Base-by-base conservation (phyloP, 2,888 invertebrate genomes). In the Cosmia trapezina region DNA sequence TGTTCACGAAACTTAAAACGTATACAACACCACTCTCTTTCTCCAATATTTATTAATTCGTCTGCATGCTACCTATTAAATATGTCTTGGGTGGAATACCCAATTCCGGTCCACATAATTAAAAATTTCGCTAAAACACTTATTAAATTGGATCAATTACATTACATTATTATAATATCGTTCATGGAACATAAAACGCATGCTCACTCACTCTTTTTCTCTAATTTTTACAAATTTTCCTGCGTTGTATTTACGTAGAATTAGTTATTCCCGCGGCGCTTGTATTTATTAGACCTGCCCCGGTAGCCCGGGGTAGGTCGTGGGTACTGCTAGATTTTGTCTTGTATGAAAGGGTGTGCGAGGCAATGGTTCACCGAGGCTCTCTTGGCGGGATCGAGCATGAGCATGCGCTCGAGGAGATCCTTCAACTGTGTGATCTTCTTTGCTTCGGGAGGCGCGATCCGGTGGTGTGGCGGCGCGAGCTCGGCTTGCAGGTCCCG, bases 361-460 rank as follows among this genome's bases (percentile, higher is more conserved):
- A 99, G 96, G 54, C 99, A 99, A 91, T 99, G 98, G 94, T 99
- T 99, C 83, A 99, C 97, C n/a, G 99, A 98, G 85, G 99, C 98
- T 72, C 99, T 97, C 94, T 99, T 99, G 51, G 98, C 97, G 0
- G 99, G 98, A 95, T 99, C 99, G 68, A 99, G 96, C 96, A 98
- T 98, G 81, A 99, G 97, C 89, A 99, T 98, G 81, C 98, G 98
- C 89, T 99, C 99, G 65, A 99, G 95, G 41, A 99, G 96, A 93
- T 99, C 99, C 91, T 98, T 98, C 51, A 99, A 96, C 91, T 99
- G 99, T 12, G 97, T 97, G 59, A 99, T 98, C 95, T 99, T 99
- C 81, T 98, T 97, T 81, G 98, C 97, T 92, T 99, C 99, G 81
- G 99, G 98, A 17, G 98, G 97, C 0, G 99, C 98, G 71, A 99